Percentiles rank a stretch among this genome's conserved stretches.
Evolutionary conservation across 1,140 invertebrate genomes (phyloP).

Genomic region (Lordiphosa collinella): DNA sequence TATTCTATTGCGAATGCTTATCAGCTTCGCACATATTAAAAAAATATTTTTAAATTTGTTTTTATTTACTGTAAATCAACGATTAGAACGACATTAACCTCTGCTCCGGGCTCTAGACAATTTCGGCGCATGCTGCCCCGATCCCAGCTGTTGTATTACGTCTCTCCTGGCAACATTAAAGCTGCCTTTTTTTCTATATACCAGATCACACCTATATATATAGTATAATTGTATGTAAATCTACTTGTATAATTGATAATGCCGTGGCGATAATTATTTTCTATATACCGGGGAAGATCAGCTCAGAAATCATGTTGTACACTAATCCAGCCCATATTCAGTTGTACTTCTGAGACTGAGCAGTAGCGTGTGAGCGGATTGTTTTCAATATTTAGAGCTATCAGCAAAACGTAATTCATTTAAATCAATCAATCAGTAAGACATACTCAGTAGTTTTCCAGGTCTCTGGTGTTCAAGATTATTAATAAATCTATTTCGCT

Average conservation of each 20-base stretch:
- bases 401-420: constrained; percentile 53
- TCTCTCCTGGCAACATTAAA: constrained; percentile 46
- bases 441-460: constrained; percentile 48
- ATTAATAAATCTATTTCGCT: constrained; percentile 4
- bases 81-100: constrained; percentile 42
- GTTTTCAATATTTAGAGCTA: constrained; percentile 1
- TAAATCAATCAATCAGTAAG: constrained; percentile 59
- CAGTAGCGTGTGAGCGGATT: constrained; percentile 31
- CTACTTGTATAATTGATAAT: constrained; percentile 43
- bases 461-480: constrained; percentile 1
- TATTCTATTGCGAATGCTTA: not conserved
- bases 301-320: constrained; percentile 22
- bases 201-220: not conserved
- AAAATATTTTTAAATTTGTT: constrained; percentile 33
- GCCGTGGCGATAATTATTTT: constrained; percentile 35
- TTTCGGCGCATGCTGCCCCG: constrained; percentile 16
- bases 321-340: constrained; percentile 11
- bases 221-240: not conserved
- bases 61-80: constrained; percentile 23
- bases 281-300: constrained; percentile 13
- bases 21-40: constrained; percentile 5
- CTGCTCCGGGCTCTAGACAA: constrained; percentile 8
- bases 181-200: not conserved
- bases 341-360: constrained; percentile 23
- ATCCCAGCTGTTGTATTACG: constrained; percentile 21